Evolutionary conservation across 2,888 invertebrate species (phyloP).

Genomic region (Asteroscopus sphinx): DNA sequence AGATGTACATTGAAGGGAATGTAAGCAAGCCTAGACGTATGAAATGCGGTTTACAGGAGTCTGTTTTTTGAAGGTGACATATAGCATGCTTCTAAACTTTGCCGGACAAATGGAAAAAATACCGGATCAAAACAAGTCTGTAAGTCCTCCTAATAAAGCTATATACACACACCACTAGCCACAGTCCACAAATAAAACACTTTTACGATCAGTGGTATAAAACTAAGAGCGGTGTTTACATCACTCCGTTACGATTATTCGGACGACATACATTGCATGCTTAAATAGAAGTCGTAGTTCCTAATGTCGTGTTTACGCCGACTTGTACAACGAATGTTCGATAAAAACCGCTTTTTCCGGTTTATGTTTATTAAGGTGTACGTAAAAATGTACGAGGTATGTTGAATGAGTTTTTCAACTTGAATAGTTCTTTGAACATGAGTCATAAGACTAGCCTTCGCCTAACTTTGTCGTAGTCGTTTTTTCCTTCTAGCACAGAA

Average conservation of each 20-base stretch:
- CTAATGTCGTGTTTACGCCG: slow-evolving; percentile 38
- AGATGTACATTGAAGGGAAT: no score
- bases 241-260: slow-evolving; percentile 40
- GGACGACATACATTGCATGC: slow-evolving; percentile 47
- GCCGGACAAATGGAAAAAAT: slow-evolving; percentile 12
- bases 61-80: no score
- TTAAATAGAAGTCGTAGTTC: slow-evolving; percentile 34
- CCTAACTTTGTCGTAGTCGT: background rate
- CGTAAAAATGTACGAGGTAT: background rate
- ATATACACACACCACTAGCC: slow-evolving; percentile 38
- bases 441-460: background rate
- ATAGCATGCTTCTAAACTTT: no score
- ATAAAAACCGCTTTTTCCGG: slow-evolving; percentile 1
- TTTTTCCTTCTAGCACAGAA: no score
- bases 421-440: background rate
- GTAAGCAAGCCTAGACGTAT: no score
- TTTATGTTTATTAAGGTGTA: slow-evolving; percentile 16
- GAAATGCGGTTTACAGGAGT: no score
- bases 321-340: slow-evolving; percentile 30
- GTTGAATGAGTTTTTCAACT: slow-evolving; percentile 22
- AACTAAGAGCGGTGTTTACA: slow-evolving; percentile 56
- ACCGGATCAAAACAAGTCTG: slow-evolving; percentile 19
- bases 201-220: slow-evolving; percentile 51
- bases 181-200: slow-evolving; percentile 50
- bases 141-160: slow-evolving; percentile 22